Base-by-base conservation (phyloP, 1,140 invertebrate genomes). In the Uloborus diversus region DNA sequence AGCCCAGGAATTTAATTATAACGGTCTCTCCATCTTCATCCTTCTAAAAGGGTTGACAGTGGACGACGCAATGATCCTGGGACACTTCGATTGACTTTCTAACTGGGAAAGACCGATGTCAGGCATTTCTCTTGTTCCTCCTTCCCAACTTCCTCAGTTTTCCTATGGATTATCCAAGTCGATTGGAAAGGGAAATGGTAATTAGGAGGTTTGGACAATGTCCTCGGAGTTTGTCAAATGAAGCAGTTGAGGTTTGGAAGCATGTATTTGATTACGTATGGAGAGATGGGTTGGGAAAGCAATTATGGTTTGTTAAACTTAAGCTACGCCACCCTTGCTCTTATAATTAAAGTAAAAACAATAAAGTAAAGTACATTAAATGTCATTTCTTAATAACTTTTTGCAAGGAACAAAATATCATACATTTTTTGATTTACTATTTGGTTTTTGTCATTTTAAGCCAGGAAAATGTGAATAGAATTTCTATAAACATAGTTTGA, bases 11-110 rank as follows among this genome's bases (percentile, higher is more conserved):
- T 65, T 65, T 65, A 65, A 65, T 65, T 65, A 65, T 42, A 4
- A n/a, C 23, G 25, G 37, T 37, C 62, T 17, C 62, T 65, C 47
- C 62, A 28, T 65, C 62, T 65, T 65, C 62, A 42, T 65, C 62
- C 28, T 25, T 23, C 35, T 7, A 42, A 3, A n/a, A 4, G 20
- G 20, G 17, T 17, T 65, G 62, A 65, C 62, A 9, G 20, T 11
- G 33, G 62, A 42, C 35, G 27, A 14, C 17, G 35, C 3, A 42
- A 27, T 17, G 35, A 37, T 65, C 4, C 27, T 20, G 28, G 11
- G n/a, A n/a, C 13, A 23, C 17, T 32, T 28, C 57, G 28, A 61
- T 61, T 61, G 57, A 61, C 57, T 61, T 61, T 61, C 57, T 33
- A 32, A 61, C 57, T 30, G 5, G 57, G 20, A 61, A 17, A 20